phyloP scores from a whole-genome alignment of 2,797 vertebrate species.

The Eulemur albifrons region DNA sequence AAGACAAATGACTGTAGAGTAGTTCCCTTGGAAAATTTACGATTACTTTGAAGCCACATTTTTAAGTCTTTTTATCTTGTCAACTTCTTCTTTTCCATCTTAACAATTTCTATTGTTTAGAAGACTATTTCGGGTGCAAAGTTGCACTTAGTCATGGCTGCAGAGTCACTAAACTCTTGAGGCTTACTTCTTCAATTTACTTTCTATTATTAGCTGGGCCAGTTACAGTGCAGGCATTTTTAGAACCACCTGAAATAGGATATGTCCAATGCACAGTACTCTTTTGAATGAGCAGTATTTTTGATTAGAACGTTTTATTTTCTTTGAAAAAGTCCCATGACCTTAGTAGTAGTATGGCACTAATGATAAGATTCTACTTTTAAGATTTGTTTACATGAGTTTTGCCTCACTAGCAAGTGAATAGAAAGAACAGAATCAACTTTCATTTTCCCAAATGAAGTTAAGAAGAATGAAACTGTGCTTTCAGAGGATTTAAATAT shows the following conservation, averaged over 20 bases:
- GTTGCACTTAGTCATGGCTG: not conserved
- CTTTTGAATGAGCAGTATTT: not conserved
- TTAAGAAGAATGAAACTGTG: constrained; percentile 1
- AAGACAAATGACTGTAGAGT: not conserved
- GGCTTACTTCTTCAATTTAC: constrained; percentile 43
- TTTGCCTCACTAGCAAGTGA: not conserved
- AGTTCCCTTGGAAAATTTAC: not conserved
- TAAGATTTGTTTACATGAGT: not conserved
- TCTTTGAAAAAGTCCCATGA: not conserved
- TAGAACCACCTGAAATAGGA: constrained; percentile 62
- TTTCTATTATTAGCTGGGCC: constrained; percentile 55
- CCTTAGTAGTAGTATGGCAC: not conserved
- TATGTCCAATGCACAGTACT: not conserved
- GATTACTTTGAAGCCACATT: not conserved
- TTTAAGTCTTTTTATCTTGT: not conserved
- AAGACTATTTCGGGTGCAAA: constrained; percentile 19
- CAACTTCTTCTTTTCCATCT: not conserved
- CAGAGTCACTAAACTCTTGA: not conserved
- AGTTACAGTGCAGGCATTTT: not conserved
- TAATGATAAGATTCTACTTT: not conserved
- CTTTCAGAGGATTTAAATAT: not conserved
- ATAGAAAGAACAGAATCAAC: not conserved
- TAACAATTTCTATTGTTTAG: constrained; percentile 40
- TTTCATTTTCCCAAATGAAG: not conserved
- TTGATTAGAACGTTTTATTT: constrained; percentile 34